These are phyloP conservation scores for Falcaria lacertinaria DNA, from an alignment of 2,888 invertebrate genomes.

Conservation along the genomic window DNA sequence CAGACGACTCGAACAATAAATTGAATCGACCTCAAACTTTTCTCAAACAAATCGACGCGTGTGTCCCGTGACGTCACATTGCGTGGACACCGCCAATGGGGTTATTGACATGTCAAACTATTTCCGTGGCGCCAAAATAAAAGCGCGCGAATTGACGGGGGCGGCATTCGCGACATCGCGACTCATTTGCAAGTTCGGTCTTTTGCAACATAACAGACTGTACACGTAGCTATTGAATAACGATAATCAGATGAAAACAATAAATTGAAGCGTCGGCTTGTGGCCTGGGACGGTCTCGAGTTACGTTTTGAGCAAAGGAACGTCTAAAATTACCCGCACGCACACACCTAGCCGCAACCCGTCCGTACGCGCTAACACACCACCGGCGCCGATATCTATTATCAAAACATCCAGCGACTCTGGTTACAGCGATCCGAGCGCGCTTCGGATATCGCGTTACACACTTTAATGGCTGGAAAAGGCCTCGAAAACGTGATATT, in stretches of 20 bases:
- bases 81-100: constrained; percentile 70
- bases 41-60: constrained; percentile 50
- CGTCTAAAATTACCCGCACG: constrained; percentile 79
- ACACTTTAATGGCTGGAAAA: constrained; percentile 80
- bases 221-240: constrained; percentile 37
- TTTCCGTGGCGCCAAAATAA: constrained; percentile 75
- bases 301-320: constrained; percentile 79
- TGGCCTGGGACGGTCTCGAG: constrained; percentile 75
- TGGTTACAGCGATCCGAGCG: constrained; percentile 78
- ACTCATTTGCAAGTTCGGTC: constrained; percentile 23
- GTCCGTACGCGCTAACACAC: constrained; percentile 62
- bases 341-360: constrained; percentile 48
- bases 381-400: constrained; percentile 72
- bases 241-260: constrained; percentile 74
- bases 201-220: constrained; percentile 33
- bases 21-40: constrained; percentile 69
- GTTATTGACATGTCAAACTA: constrained; percentile 77
- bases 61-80: constrained; percentile 65
- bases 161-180: constrained; percentile 25
- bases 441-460: constrained; percentile 77
- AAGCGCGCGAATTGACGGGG: constrained; percentile 59
- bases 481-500: constrained; percentile 80
- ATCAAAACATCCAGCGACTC: constrained; percentile 79
- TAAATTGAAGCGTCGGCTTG: constrained; percentile 74
- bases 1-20: constrained; percentile 59